Percentiles rank a stretch among this genome's conserved stretches.
phyloP scores from a whole-genome alignment of 2,797 vertebrate species.

The Cuniculus paca region DNA sequence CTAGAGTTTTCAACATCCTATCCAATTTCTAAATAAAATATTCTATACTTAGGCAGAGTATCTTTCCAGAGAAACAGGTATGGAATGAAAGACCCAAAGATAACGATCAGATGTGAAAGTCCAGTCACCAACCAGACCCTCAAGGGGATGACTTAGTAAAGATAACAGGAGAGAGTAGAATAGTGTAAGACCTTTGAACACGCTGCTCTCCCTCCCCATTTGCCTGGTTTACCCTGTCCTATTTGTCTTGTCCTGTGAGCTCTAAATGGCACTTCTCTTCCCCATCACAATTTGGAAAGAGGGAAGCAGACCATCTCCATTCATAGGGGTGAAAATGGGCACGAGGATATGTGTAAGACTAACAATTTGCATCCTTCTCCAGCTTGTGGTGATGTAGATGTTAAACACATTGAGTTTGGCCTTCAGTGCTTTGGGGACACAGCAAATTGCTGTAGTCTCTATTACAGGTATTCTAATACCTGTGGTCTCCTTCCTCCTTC shows the following conservation, averaged over 20 bases:
- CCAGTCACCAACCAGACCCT: background rate
- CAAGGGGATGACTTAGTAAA: background rate
- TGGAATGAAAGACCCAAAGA: background rate
- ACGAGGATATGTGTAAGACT: background rate
- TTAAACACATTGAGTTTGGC: no score
- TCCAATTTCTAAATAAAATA: background rate
- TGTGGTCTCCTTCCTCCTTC: background rate
- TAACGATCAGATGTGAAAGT: background rate
- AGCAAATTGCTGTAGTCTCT: background rate
- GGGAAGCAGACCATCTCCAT: background rate
- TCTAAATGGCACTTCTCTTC: background rate
- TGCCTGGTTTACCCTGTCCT: background rate
- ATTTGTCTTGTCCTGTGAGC: background rate
- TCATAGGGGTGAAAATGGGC: background rate
- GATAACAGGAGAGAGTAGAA: background rate
- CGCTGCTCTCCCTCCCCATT: background rate
- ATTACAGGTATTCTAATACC: no score
- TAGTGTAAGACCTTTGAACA: background rate
- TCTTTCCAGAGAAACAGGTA: background rate
- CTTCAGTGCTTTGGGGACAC: no score
- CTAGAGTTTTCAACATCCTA: background rate
- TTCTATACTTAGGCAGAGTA: background rate
- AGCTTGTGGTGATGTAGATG: background rate
- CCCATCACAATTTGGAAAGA: background rate
- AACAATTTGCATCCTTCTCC: background rate